Conservation (phyloP, 2,797 vertebrate species). For the Pampus argenteus region DNA sequence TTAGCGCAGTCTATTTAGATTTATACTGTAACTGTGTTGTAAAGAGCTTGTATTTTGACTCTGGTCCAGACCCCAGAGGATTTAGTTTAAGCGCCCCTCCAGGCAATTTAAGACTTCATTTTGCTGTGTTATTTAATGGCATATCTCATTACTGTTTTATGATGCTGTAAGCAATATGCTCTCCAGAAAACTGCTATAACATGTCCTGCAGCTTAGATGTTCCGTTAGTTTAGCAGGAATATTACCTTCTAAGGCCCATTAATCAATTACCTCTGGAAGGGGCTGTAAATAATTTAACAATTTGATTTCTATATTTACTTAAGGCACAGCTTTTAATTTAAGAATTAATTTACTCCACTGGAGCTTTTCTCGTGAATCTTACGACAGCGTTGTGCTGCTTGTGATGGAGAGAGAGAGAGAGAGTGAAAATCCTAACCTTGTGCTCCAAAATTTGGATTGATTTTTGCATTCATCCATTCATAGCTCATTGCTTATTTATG, state of each 20-base stretch:
- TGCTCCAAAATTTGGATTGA: conserved; percentile 43
- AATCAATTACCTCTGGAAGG: conserved; percentile 74
- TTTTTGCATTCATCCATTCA: conserved; percentile 27
- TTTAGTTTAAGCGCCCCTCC: conserved; percentile 74
- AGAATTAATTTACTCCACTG: conserved; percentile 55
- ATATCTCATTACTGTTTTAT: conserved; percentile 83
- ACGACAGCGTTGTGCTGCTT: conserved; percentile 35
- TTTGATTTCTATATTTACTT: conserved; percentile 73
- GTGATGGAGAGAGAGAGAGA: conserved; percentile 38
- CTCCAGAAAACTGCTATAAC: conserved; percentile 66
- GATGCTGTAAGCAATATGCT: conserved; percentile 79
- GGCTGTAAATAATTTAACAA: conserved; percentile 66
- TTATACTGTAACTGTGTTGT: conserved; percentile 56
- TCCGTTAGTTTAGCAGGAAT: conserved; percentile 73
- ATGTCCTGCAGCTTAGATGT: conserved; percentile 74
- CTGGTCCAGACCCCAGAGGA: conserved; percentile 59
- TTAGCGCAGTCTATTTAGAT: conserved; percentile 57
- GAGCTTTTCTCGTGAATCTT: conserved; percentile 43
- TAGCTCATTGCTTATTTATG: conserved; percentile 48
- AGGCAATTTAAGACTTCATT: conserved; percentile 77
- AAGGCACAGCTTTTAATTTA: conserved; percentile 71
- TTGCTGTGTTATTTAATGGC: conserved; percentile 79
- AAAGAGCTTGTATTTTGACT: conserved; percentile 71
- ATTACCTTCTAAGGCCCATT: conserved; percentile 71
- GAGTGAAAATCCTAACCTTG: conserved; percentile 17